Evolutionary conservation across 2,888 invertebrate species (phyloP), one percentile per base, ranked within the genome.

Genomic region (Apeira syringaria): DNA sequence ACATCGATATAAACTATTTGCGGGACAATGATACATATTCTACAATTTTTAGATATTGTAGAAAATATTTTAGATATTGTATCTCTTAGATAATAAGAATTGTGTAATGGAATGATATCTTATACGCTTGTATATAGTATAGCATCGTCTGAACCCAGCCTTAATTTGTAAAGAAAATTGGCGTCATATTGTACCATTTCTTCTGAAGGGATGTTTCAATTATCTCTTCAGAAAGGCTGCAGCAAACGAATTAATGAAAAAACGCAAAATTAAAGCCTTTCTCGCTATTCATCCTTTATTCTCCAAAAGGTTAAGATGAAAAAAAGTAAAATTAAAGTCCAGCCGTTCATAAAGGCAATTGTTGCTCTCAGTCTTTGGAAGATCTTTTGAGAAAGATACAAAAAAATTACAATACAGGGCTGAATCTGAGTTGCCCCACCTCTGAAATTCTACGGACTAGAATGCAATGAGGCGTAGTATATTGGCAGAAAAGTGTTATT

Each of bases 321-420:
- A 69, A 74, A 74, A 74, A 68, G 67, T 54, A 68, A 74, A 70
- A 74, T 74, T 68, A 72, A 73, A 74, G 56, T 56, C 47, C 11
- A 34, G 31, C 27, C 59, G 63, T 74, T 79, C 64, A 68, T 65
- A 68, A 69, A 20, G 64, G 52, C 58, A 59, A 68, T 75, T 71
- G 70, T 74, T 67, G 64, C 61, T 61, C 61, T 44, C 33, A 56
- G 55, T 32, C 43, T 46, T 44, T 44, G 15, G 29, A 52, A 47
- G 50, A 41, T 49, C 43, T 49, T 54, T 55, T 30, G 52, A 45
- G 37, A 6, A 43, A 52, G 53, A 60, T 63, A 64, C 74, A 74
- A 72, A 74, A 74, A 71, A 60, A 61, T 65, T 54, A 69, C 68
- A 15, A 15, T 15, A 15, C 4, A 15, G 15, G 15, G 15, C 15